Evolutionary conservation across 2,797 vertebrate genomes (phyloP).

Genomic region (Sebastes matsubarae): DNA sequence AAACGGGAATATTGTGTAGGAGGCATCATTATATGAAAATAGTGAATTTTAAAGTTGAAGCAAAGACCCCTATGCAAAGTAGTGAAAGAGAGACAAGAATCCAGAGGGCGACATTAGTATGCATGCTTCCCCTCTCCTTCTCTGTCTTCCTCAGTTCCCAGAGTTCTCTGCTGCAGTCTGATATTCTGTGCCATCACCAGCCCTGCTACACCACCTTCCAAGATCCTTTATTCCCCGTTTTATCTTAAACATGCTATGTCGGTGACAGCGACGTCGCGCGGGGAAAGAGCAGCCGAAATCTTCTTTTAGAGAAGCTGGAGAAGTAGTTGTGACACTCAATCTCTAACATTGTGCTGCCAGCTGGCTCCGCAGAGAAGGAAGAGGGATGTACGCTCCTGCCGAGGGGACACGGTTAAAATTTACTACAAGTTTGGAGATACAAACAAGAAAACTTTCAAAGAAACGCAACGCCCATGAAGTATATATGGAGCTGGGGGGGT

Average conservation of each 20-base stretch:
- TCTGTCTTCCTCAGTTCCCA: slow-evolving; percentile 46
- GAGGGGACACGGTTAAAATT: slow-evolving; percentile 50
- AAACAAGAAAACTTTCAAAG: slow-evolving; percentile 63
- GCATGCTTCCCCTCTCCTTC: slow-evolving; percentile 33
- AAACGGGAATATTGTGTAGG: slow-evolving; percentile 14
- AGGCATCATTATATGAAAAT: slow-evolving; percentile 34
- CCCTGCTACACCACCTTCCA: slow-evolving; percentile 51
- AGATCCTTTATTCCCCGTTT: slow-evolving; percentile 51
- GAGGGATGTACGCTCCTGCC: slow-evolving; percentile 22
- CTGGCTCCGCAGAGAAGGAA: slow-evolving; percentile 28
- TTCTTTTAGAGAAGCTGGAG: slow-evolving; percentile 43
- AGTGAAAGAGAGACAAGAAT: slow-evolving; percentile 37
- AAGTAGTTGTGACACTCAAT: slow-evolving; percentile 51
- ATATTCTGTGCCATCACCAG: slow-evolving; percentile 59
- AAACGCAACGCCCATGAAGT: slow-evolving; percentile 46
- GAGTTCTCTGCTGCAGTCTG: slow-evolving; percentile 46
- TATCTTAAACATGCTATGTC: slow-evolving; percentile 61
- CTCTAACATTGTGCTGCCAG: slow-evolving; percentile 35
- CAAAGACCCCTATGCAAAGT: slow-evolving; percentile 41
- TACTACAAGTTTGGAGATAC: slow-evolving; percentile 41
- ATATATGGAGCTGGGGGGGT: slow-evolving; percentile 23
- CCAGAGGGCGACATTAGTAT: slow-evolving; percentile 64
- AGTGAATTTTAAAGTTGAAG: slow-evolving; percentile 35
- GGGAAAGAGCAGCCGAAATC: slow-evolving; percentile 44
- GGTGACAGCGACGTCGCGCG: slow-evolving; percentile 42